A percentile compares a stretch with the other conserved stretches of the same genome.
Conservation (phyloP, 92 coral and sea anemone genomes). For the Siderastrea radians region DNA sequence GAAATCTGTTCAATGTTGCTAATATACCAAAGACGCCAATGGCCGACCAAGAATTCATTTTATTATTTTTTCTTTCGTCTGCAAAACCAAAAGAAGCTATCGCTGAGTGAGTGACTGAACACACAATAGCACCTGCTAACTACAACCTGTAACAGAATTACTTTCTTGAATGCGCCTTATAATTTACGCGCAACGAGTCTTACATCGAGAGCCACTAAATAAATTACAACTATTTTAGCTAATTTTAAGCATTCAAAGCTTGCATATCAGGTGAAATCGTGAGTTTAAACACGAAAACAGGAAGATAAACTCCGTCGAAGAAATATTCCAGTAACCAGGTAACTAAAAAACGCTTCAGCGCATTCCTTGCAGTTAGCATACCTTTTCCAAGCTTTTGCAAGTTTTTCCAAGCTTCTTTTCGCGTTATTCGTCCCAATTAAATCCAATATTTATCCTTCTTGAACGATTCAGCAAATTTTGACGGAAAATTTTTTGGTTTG, state of each 20-base stretch:
- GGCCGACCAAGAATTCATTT: neutral
- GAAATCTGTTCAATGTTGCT: neutral
- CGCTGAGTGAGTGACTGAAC: neutral
- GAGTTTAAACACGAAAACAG: neutral
- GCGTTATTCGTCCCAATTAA: neutral
- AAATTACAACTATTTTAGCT: neutral
- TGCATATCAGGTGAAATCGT: neutral
- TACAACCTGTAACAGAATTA: slow-evolving; percentile 16
- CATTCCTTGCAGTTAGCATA: neutral
- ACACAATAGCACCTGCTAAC: neutral
- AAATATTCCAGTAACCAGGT: neutral
- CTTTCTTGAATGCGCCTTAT: neutral
- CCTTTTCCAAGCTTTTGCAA: neutral
- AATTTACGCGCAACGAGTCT: neutral
- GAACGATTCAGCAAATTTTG: neutral
- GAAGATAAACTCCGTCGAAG: no score
- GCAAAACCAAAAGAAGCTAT: no score
- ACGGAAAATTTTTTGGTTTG: neutral
- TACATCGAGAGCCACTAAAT: neutral
- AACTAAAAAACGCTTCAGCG: neutral
- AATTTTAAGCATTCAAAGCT: neutral
- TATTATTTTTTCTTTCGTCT: neutral
- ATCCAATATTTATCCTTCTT: neutral
- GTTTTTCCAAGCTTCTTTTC: neutral
- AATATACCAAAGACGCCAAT: neutral